Percentiles rank a stretch among this genome's conserved stretches.
These are phyloP conservation scores for Beris morrisii DNA, from an alignment of 2,888 invertebrate genomes.

Conservation along the genomic window DNA sequence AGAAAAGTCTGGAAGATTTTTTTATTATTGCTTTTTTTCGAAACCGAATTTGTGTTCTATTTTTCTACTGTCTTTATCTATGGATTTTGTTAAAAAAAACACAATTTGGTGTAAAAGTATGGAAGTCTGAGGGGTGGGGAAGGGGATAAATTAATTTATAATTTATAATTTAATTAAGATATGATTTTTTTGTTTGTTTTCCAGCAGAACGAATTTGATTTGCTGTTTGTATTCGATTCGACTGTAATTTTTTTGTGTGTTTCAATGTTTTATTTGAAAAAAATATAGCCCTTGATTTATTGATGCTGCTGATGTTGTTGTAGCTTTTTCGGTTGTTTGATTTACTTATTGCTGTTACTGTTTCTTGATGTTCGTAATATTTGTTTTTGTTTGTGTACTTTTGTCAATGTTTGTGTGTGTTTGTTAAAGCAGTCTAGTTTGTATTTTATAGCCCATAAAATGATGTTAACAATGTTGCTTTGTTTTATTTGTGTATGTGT, in stretches of 20 bases:
- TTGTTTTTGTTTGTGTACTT: not conserved
- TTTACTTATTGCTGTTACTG: not conserved
- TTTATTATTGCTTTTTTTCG: not conserved
- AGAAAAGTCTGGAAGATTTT: not conserved
- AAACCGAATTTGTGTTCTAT: too few species aligned
- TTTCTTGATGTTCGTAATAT: not conserved
- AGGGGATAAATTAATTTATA: too few species aligned
- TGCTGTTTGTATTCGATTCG: not conserved
- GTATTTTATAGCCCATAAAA: constrained; percentile 31
- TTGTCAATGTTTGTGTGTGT: constrained; percentile 6
- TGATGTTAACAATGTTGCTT: constrained; percentile 12
- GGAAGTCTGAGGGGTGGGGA: too few species aligned
- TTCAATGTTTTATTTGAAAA: constrained; percentile 21
- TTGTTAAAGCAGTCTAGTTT: not conserved
- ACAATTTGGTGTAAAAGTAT: not conserved
- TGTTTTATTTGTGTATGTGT: too few species aligned
- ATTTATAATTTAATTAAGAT: not conserved
- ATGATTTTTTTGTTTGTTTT: not conserved
- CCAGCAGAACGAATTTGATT: not conserved
- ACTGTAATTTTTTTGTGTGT: not conserved
- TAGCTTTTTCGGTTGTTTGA: constrained; percentile 3
- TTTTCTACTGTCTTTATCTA: too few species aligned
- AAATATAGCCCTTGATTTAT: constrained; percentile 26
- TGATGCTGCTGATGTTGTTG: not conserved
- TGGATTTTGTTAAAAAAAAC: too few species aligned